Conservation (phyloP, 2,888 invertebrate genomes). For the Nudaria mundana region DNA sequence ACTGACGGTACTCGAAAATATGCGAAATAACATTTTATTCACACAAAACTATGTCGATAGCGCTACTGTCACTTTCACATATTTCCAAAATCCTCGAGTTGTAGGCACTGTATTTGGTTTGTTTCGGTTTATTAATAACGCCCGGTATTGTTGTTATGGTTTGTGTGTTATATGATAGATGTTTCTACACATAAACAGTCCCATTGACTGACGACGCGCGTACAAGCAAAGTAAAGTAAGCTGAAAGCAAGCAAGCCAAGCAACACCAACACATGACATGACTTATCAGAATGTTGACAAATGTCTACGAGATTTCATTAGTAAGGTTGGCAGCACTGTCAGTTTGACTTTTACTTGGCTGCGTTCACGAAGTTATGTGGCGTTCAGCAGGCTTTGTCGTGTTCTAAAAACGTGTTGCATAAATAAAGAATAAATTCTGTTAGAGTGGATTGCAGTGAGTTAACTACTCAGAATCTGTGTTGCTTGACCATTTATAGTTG, state of each 20-base stretch:
- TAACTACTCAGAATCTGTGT: no score
- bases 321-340: slow-evolving; percentile 41
- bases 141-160: slow-evolving; percentile 48
- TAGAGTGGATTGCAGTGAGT: no score
- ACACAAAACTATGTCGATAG: slow-evolving; percentile 63
- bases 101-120: slow-evolving; percentile 42
- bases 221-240: slow-evolving; percentile 71
- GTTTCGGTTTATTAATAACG: slow-evolving; percentile 36
- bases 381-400: no score
- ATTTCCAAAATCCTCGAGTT: slow-evolving; percentile 46
- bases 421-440: no score
- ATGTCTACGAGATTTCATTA: slow-evolving; percentile 23
- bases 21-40: slow-evolving; percentile 65
- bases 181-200: slow-evolving; percentile 60
- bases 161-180: slow-evolving; percentile 52
- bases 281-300: slow-evolving; percentile 52
- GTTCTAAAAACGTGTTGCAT: no score
- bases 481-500: no score
- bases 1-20: slow-evolving; percentile 65
- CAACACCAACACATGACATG: slow-evolving; percentile 67
- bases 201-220: slow-evolving; percentile 69
- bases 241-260: slow-evolving; percentile 66
- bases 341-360: no score
- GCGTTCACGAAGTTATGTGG: no score
- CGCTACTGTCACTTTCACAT: slow-evolving; percentile 74